These are phyloP conservation scores for Stramonita haemastoma DNA, from an alignment of 2,888 invertebrate species.

Conservation along the genomic window DNA sequence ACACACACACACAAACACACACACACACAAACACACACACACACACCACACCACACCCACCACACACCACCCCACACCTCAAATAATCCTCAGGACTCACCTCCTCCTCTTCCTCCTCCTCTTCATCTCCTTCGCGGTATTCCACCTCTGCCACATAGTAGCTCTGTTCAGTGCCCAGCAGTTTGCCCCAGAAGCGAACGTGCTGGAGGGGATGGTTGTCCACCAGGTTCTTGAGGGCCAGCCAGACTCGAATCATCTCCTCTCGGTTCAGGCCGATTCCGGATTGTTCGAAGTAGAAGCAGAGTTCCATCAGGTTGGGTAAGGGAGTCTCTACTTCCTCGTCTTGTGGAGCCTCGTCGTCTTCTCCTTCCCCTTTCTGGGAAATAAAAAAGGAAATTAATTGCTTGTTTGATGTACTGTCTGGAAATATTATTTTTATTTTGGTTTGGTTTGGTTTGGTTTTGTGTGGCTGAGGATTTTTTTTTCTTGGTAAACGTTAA, in stretches of 20 bases:
- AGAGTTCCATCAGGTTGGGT: constrained; percentile 79
- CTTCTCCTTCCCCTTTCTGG: constrained; percentile 77
- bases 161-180: constrained; percentile 87
- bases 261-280: constrained; percentile 87
- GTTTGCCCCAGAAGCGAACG: constrained; percentile 90
- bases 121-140: constrained; percentile 85
- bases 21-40: too few relatives aligned
- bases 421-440: too few relatives aligned
- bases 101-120: constrained; percentile 81
- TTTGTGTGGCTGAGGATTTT: too few relatives aligned
- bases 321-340: constrained; percentile 77
- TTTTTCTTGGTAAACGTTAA: too few relatives aligned
- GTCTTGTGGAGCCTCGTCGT: constrained; percentile 72
- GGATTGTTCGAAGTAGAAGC: constrained; percentile 83
- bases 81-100: constrained; percentile 33
- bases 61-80: too few relatives aligned
- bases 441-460: too few relatives aligned
- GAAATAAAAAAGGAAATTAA: too few relatives aligned
- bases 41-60: too few relatives aligned
- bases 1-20: neutral
- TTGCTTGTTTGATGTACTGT: too few relatives aligned
- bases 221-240: constrained; percentile 85
- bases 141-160: constrained; percentile 90
- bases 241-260: constrained; percentile 87
- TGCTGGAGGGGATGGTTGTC: constrained; percentile 75